Base-by-base conservation (phyloP, 2,113 vertebrate genomes). In the Leucosticte australis region DNA sequence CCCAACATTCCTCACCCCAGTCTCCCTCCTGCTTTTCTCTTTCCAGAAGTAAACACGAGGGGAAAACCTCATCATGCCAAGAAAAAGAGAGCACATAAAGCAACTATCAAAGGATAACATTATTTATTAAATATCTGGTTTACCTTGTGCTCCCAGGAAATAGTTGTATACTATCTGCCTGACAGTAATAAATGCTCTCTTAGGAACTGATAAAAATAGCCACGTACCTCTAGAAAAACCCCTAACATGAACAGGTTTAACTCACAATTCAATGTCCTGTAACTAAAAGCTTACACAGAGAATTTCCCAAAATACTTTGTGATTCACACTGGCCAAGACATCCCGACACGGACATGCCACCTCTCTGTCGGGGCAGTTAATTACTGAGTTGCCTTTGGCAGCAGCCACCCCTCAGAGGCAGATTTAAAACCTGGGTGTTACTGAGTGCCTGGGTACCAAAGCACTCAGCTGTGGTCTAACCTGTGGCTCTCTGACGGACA, bases 401-500 rank as follows among this genome's bases (percentile, higher is more conserved):
- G 65, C 53, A 52, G 52, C 16, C 52, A 62, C 19, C 31, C 14
- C 27, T n/a, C 24, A 23, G 19, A 76, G 62, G 53, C 50, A 77
- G 31, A 41, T 53, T 42, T 13, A 57, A 63, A 83, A 31, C 10
- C 0, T 2, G 4, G 59, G 31, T 7, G 27, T 18, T 17, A 5
- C 6, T 5, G 53, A 26, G n/a, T 11, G 11, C 37, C 27, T 52
- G 62, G 37, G 13, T 27, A 30, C 8, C 53, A 9, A 13, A 53
- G 17, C 15, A 27, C 39, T 14, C 2, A 68, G 44, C 26, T 20
- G 41, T 3, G 14, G 24, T 21, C 98, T 97, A 46, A 99, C 99
- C 99, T 73, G 99, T 98, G 77, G 99, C 98, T 97, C 99, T 99
- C 94, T 99, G 99, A 46, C 99, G 98, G 83, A 99, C 99, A 6